These are phyloP conservation scores for Chamaetylas fuelleborni DNA, from an alignment of 2,113 vertebrate species.

Conservation along the genomic window DNA sequence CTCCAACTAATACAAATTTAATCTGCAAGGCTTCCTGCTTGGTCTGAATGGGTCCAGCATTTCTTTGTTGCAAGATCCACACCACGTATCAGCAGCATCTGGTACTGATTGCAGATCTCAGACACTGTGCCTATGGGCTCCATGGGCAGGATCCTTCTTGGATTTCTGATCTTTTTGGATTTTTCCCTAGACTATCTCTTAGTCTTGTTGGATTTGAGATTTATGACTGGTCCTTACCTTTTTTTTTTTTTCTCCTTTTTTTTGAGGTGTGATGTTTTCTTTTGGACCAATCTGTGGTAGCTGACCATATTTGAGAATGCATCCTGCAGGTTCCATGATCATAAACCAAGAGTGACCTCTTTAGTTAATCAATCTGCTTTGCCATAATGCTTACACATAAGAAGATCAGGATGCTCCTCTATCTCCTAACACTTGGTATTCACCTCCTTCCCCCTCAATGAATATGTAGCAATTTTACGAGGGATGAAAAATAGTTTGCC, in stretches of 20 bases:
- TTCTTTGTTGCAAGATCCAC: neutral
- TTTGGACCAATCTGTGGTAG: neutral
- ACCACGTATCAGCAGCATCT: neutral
- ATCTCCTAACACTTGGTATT: neutral
- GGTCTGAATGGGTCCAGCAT: neutral
- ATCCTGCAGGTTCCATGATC: neutral
- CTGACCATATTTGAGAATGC: neutral
- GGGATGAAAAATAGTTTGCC: neutral
- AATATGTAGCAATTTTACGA: neutral
- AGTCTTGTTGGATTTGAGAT: neutral
- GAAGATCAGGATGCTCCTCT: neutral
- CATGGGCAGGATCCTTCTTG: neutral
- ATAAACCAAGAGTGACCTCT: neutral
- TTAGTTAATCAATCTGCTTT: neutral
- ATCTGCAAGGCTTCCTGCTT: constrained; percentile 1
- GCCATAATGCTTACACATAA: neutral
- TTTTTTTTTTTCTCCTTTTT: neutral
- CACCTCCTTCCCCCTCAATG: neutral
- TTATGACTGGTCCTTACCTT: neutral
- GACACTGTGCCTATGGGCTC: neutral
- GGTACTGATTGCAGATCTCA: neutral
- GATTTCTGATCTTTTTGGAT: neutral
- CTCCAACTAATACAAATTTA: constrained; percentile 31
- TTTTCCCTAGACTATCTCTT: neutral
- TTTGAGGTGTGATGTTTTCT: neutral